Conservation (phyloP, 2,888 invertebrate genomes). For the Agonum fuliginosum region DNA sequence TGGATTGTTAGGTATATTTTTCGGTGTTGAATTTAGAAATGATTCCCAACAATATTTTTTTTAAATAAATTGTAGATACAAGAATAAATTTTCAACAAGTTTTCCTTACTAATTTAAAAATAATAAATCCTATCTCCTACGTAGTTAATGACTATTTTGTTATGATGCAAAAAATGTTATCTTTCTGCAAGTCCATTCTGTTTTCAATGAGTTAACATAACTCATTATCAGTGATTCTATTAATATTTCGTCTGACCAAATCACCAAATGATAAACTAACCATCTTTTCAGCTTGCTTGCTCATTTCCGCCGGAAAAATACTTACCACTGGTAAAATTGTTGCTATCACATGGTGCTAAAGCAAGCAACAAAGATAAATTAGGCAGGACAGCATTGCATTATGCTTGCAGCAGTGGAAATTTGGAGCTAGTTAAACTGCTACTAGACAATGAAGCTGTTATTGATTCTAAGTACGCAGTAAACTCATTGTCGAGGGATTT, state of each 20-base stretch:
- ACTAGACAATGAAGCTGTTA: conserved; percentile 62
- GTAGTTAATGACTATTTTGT: too few species aligned
- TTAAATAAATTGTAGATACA: too few species aligned
- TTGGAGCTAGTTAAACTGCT: conserved; percentile 64
- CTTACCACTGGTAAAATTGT: conserved; percentile 26
- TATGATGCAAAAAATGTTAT: too few species aligned
- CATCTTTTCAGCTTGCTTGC: conserved; percentile 40
- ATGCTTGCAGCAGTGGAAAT: conserved; percentile 68
- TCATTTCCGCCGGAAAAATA: conserved; percentile 45
- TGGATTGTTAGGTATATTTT: too few species aligned
- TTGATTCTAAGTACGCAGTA: conserved; percentile 60
- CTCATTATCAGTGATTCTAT: too few species aligned
- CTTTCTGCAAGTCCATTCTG: too few species aligned
- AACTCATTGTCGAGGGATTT: conserved; percentile 37
- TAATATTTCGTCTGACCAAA: neutral
- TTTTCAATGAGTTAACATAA: too few species aligned
- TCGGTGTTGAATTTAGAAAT: too few species aligned
- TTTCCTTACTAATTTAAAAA: too few species aligned
- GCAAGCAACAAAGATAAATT: conserved; percentile 65
- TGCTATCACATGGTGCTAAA: conserved; percentile 34
- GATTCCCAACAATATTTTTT: too few species aligned
- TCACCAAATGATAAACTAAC: neutral
- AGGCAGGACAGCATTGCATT: conserved; percentile 68
- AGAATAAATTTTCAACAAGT: too few species aligned
- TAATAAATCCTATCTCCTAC: too few species aligned